These are phyloP conservation scores for Lepidochrysops patricia DNA, from an alignment of 2,888 invertebrate genomes.

Conservation along the genomic window DNA sequence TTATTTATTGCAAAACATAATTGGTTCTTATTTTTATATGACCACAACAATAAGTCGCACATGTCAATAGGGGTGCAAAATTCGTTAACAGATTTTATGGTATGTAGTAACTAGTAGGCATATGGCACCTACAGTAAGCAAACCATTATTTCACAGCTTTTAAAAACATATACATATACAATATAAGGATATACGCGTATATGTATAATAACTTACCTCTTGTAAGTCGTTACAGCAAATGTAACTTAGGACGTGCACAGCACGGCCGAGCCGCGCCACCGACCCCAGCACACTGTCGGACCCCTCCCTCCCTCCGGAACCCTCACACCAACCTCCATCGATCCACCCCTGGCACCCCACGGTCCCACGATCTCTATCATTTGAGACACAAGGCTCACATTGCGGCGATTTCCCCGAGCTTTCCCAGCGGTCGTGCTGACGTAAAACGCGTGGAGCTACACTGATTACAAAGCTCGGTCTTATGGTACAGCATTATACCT, in stretches of 20 bases:
- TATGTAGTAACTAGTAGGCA: too few species aligned
- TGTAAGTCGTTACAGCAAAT: background rate
- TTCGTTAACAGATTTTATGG: too few species aligned
- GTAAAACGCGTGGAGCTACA: conserved; percentile 37
- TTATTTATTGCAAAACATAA: too few species aligned
- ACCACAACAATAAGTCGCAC: too few species aligned
- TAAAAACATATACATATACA: too few species aligned
- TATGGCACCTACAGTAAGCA: too few species aligned
- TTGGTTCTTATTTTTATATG: too few species aligned
- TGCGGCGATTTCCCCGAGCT: conserved; percentile 20
- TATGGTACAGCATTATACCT: conserved; percentile 17
- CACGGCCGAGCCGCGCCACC: conserved; percentile 42
- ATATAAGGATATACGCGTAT: too few species aligned
- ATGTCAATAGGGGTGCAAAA: too few species aligned
- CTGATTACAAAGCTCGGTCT: conserved; percentile 39
- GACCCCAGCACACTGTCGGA: conserved; percentile 43
- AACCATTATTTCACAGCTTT: too few species aligned
- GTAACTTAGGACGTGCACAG: conserved; percentile 18
- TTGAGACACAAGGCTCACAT: conserved; percentile 33
- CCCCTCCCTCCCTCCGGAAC: conserved; percentile 33
- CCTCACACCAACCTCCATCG: conserved; percentile 46
- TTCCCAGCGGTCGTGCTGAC: conserved; percentile 34
- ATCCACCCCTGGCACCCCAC: conserved; percentile 44
- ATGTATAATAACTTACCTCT: background rate
- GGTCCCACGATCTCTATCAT: conserved; percentile 28